These are phyloP conservation scores for Rhyacophila evoluta DNA, from an alignment of 2,888 invertebrate species.

Conservation along the genomic window DNA sequence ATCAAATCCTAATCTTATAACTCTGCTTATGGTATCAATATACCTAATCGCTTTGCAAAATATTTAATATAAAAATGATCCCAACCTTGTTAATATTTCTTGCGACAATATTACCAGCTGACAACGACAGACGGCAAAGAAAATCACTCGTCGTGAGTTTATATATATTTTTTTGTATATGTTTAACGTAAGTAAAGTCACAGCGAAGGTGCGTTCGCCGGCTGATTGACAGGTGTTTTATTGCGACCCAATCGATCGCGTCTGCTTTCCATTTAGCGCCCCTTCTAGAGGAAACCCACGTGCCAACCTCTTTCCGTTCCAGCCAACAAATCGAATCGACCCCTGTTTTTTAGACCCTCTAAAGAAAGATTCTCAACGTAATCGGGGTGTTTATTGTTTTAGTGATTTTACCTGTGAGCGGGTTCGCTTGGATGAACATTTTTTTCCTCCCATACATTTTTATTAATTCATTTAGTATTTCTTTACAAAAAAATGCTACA, in stretches of 20 bases:
- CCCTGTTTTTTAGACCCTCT: slow-evolving; percentile 13
- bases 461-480: no score
- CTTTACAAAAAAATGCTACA: no score
- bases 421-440: not conserved
- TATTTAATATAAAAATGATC: slow-evolving; percentile 1
- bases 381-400: slow-evolving; percentile 4
- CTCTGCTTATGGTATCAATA: no score
- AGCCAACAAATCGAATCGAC: slow-evolving; percentile 41
- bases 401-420: not conserved
- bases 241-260: slow-evolving; percentile 48
- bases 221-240: slow-evolving; percentile 51
- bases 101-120: not conserved
- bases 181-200: slow-evolving; percentile 4
- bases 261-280: slow-evolving; percentile 46
- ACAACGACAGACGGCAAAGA: not conserved
- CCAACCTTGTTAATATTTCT: not conserved
- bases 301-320: slow-evolving; percentile 39
- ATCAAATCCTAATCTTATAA: no score
- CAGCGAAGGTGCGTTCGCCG: not conserved
- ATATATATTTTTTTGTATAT: not conserved
- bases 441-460: no score
- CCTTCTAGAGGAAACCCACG: slow-evolving; percentile 29
- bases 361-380: slow-evolving; percentile 8
- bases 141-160: not conserved
- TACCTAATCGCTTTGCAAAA: not conserved